These are phyloP conservation scores for Zalophus californianus DNA, from an alignment of 2,797 vertebrate genomes.

Conservation along the genomic window DNA sequence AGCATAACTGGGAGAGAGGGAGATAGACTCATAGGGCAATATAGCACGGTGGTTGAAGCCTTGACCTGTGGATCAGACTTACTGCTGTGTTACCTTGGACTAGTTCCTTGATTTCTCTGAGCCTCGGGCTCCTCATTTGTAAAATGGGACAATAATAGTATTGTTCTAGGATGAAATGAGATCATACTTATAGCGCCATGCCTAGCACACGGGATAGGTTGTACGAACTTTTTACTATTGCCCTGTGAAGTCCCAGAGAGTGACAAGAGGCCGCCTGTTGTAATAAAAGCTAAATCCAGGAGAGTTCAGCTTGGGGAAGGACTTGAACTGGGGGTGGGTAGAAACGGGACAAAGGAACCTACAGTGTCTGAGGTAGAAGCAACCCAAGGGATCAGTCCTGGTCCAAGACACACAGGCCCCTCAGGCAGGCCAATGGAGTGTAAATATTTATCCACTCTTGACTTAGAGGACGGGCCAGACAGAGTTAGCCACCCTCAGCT, in stretches of 20 bases:
- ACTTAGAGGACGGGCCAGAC: not conserved
- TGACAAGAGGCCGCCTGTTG: not conserved
- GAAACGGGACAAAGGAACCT: not conserved
- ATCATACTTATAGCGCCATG: no score
- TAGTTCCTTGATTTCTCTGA: not conserved
- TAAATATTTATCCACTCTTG: not conserved
- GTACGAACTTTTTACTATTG: not conserved
- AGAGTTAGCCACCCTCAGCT: accelerated
- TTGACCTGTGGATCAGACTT: not conserved
- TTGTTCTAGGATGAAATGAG: not conserved
- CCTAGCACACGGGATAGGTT: accelerated
- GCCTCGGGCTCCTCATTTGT: not conserved
- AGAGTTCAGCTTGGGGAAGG: not conserved
- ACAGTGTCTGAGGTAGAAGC: not conserved
- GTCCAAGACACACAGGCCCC: not conserved
- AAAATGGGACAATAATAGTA: not conserved
- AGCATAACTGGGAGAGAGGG: not conserved
- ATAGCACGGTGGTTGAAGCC: not conserved
- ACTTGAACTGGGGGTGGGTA: not conserved
- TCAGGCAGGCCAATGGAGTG: not conserved
- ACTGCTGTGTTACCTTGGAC: not conserved
- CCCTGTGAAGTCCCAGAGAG: not conserved
- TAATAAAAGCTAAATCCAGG: not conserved
- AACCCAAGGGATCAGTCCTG: not conserved
- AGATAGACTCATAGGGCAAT: not conserved